Evolutionary conservation across 2,113 vertebrate species (phyloP).

Genomic region (Rhodinocichla rosea): DNA sequence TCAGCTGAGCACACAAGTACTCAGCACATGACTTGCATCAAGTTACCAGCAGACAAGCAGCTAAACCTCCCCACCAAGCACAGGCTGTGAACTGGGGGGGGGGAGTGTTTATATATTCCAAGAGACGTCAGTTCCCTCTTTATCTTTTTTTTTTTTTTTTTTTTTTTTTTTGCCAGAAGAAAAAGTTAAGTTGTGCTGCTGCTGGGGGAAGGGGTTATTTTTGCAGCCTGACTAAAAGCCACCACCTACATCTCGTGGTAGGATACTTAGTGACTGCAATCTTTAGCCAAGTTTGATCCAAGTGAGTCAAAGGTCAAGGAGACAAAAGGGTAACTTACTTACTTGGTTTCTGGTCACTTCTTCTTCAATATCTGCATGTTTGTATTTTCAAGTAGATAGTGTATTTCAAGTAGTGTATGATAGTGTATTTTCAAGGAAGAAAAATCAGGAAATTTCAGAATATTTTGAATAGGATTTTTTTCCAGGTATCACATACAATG

Average conservation of each 20-base stretch:
- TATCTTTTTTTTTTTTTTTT: constrained; percentile 40
- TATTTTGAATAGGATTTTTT: background rate
- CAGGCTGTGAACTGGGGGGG: background rate
- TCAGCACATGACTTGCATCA: constrained; percentile 42
- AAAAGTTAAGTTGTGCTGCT: background rate
- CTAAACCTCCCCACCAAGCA: constrained; percentile 24
- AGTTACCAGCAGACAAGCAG: constrained; percentile 17
- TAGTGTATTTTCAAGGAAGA: background rate
- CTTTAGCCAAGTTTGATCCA: constrained; percentile 49
- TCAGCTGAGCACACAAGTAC: constrained; percentile 10
- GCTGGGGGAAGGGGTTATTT: constrained; percentile 48
- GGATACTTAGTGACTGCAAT: constrained; percentile 32
- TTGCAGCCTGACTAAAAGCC: constrained; percentile 55
- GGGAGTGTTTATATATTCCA: constrained; percentile 67
- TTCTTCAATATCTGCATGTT: background rate
- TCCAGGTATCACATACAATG: background rate
- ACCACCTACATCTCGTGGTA: constrained; percentile 56
- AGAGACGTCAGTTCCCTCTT: constrained; percentile 49
- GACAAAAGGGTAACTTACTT: constrained; percentile 47
- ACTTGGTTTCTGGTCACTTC: background rate
- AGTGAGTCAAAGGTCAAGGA: constrained; percentile 69
- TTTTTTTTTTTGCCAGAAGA: constrained; percentile 35
- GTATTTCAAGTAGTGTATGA: background rate
- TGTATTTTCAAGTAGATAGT: background rate
- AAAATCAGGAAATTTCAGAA: background rate